These are phyloP conservation scores for Macropodus opercularis DNA, from an alignment of 2,797 vertebrate species.

Conservation along the genomic window DNA sequence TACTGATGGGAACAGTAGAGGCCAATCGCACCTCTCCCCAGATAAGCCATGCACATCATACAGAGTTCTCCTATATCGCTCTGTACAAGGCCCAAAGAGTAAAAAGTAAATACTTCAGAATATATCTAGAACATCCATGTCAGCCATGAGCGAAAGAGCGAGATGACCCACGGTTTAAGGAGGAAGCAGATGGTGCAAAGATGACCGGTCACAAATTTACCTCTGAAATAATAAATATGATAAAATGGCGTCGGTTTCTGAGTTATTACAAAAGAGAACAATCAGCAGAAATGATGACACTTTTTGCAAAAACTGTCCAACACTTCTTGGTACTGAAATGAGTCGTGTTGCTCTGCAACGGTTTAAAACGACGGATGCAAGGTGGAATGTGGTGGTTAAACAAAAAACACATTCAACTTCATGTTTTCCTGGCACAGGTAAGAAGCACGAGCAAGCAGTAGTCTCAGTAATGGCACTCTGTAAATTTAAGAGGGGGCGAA, in stretches of 20 bases:
- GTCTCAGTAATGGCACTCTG: conserved; percentile 73
- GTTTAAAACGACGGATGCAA: conserved; percentile 40
- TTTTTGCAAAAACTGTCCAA: conserved; percentile 24
- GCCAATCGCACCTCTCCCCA: conserved; percentile 38
- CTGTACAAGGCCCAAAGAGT: conserved; percentile 47
- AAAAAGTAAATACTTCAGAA: conserved; percentile 58
- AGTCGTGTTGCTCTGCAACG: conserved; percentile 12
- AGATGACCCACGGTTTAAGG: conserved; percentile 29
- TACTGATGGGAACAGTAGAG: conserved; percentile 46
- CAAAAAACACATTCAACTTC: conserved; percentile 62
- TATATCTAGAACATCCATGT: conserved; percentile 47
- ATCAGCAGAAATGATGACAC: conserved; percentile 15
- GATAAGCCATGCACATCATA: conserved; percentile 75
- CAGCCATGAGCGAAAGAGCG: conserved; percentile 34
- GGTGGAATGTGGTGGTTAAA: conserved; percentile 45
- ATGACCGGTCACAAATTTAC: conserved; percentile 25
- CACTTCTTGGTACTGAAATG: conserved; percentile 46
- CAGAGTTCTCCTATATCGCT: conserved; percentile 56
- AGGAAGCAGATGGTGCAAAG: conserved; percentile 45
- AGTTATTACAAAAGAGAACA: conserved; percentile 21
- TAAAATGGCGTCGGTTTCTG: conserved; percentile 1
- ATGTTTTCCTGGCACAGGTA: conserved; percentile 73
- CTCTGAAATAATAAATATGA: conserved; percentile 13
- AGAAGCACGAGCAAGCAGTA: conserved; percentile 74
- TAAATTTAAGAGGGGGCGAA: conserved; percentile 48